These are phyloP conservation scores for Xiphydria camelus DNA, from an alignment of 2,888 invertebrate species.

Conservation along the genomic window DNA sequence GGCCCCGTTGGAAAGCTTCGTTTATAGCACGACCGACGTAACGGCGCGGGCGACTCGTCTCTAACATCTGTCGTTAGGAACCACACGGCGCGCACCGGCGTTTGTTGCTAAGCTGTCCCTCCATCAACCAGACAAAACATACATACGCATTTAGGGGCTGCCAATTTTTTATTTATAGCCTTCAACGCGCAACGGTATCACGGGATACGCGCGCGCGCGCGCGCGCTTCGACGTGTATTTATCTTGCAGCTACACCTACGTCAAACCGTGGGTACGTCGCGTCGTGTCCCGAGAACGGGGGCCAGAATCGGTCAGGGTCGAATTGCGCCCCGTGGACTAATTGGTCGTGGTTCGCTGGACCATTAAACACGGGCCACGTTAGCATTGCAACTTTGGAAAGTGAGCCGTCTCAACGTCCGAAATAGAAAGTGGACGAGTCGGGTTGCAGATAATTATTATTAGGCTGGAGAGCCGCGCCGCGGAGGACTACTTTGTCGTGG, in stretches of 20 bases:
- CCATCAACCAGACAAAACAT: constrained; percentile 17
- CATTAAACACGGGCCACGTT: too few relatives aligned
- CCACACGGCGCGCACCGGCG: not conserved
- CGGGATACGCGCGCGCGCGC: not conserved
- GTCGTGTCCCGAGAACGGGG: too few relatives aligned
- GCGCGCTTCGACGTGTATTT: too few relatives aligned
- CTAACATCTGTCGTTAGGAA: constrained; percentile 2
- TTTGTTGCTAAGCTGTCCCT: not conserved
- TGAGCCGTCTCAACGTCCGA: too few relatives aligned
- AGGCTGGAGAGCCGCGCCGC: too few relatives aligned
- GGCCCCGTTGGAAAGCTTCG: too few relatives aligned
- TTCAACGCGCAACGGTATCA: not conserved
- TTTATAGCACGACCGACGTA: not conserved
- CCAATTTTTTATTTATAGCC: constrained; percentile 14
- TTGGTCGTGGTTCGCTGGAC: not conserved
- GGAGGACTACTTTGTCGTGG: too few relatives aligned
- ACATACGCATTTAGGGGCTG: constrained; percentile 8
- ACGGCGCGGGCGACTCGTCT: not conserved
- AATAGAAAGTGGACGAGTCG: too few relatives aligned
- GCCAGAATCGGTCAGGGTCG: not conserved
- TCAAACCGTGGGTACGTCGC: too few relatives aligned
- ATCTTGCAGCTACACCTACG: too few relatives aligned
- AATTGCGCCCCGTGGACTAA: not conserved
- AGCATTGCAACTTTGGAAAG: too few relatives aligned
- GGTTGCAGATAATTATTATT: too few relatives aligned